Percentiles rank a stretch among this genome's conserved stretches.
These are phyloP conservation scores for Polypterus bichir DNA, from an alignment of 2,113 vertebrate genomes.

Conservation along the genomic window DNA sequence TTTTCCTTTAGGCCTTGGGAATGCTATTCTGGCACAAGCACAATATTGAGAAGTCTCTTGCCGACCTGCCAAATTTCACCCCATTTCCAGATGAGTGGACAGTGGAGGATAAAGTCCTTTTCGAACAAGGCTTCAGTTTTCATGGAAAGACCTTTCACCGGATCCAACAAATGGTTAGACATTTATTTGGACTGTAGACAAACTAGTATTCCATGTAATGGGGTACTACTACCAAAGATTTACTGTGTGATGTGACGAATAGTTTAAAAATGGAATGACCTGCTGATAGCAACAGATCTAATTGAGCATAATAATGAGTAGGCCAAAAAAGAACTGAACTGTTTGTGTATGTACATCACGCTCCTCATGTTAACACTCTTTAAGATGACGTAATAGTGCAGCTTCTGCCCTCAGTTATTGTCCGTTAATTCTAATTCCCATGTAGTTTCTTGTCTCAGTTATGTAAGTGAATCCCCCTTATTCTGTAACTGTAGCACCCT, in stretches of 20 bases:
- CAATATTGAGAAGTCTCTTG: slow-evolving; percentile 88
- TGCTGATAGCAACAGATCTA: no score
- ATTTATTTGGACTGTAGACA: no score
- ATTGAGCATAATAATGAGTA: neutral
- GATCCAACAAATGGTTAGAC: slow-evolving; percentile 90
- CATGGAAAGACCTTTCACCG: slow-evolving; percentile 92
- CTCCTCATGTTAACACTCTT: neutral
- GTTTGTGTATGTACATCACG: neutral
- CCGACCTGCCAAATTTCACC: slow-evolving; percentile 89
- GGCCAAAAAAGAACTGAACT: neutral
- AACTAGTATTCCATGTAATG: no score
- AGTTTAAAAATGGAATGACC: no score
- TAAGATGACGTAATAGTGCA: neutral
- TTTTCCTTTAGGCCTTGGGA: slow-evolving; percentile 65
- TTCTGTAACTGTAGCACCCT: no score
- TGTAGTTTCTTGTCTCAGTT: no score
- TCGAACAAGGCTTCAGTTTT: slow-evolving; percentile 93
- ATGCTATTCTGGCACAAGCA: slow-evolving; percentile 98
- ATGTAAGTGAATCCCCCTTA: no score
- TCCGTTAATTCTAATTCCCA: no score
- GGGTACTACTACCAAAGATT: no score
- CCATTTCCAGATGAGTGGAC: slow-evolving; percentile 96
- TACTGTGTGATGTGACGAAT: no score
- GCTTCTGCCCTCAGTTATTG: neutral
- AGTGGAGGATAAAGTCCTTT: slow-evolving; percentile 88